These are phyloP conservation scores for Clepsis dumicolana DNA, from an alignment of 2,888 invertebrate species.

Conservation along the genomic window DNA sequence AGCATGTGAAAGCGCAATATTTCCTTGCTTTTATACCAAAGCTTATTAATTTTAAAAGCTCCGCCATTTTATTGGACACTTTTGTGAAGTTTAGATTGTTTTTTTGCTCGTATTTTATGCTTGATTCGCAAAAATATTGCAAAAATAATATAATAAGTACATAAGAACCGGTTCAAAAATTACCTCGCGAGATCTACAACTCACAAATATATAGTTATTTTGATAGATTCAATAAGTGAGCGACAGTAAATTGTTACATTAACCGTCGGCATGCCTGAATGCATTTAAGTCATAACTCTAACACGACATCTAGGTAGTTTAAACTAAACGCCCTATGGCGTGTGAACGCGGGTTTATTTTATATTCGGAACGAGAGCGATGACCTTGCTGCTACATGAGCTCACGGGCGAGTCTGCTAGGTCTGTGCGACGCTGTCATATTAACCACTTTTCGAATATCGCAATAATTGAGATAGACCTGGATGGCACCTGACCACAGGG, in stretches of 20 bases:
- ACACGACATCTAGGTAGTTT: slow-evolving; percentile 3
- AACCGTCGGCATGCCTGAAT: background rate
- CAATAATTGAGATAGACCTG: too few species aligned
- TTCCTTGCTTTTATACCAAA: background rate
- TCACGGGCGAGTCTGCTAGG: too few species aligned
- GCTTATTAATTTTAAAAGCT: background rate
- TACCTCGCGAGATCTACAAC: too few species aligned
- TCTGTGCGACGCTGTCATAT: too few species aligned
- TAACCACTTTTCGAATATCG: too few species aligned
- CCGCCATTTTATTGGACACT: background rate
- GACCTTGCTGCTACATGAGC: too few species aligned
- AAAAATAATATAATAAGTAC: too few species aligned
- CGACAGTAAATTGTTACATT: background rate
- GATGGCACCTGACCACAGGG: too few species aligned
- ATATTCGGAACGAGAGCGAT: too few species aligned
- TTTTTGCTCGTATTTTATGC: background rate
- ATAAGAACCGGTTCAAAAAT: too few species aligned
- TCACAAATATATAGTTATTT: background rate
- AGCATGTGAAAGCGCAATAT: background rate
- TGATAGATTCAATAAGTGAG: background rate
- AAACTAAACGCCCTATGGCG: background rate
- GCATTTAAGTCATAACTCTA: background rate
- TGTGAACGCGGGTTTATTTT: background rate
- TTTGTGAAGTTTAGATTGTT: background rate
- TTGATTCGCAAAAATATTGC: too few species aligned